Conservation (phyloP, 2,113 vertebrate genomes). For the Bolborhynchus lineola region DNA sequence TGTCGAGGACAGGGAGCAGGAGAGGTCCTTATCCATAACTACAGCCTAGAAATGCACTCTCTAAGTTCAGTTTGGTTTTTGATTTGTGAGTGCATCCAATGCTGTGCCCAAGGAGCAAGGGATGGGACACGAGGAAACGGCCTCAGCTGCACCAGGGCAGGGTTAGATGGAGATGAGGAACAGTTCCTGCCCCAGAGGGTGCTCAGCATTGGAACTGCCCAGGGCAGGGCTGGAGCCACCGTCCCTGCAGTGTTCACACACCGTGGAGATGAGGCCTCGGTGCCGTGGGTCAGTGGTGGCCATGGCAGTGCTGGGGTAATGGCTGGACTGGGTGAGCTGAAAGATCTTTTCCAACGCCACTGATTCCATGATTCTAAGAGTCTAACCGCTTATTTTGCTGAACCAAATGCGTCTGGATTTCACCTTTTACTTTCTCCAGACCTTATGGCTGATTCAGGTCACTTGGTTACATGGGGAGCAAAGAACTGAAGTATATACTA, state of each 20-base stretch:
- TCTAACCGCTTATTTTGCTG: not conserved
- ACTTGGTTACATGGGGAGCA: not conserved
- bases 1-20: not conserved
- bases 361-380: not conserved
- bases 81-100: not conserved
- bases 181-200: not conserved
- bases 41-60: not conserved
- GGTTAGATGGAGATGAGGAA: not conserved
- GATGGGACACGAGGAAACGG: not conserved
- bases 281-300: not conserved
- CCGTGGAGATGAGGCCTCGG: accelerated
- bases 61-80: not conserved
- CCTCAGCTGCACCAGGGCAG: not conserved
- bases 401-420: not conserved
- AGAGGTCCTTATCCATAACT: not conserved
- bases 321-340: not conserved
- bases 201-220: not conserved
- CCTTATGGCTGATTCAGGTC: not conserved
- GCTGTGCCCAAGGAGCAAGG: not conserved
- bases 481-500: not conserved
- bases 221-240: not conserved
- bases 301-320: not conserved
- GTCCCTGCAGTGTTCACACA: not conserved
- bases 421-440: not conserved
- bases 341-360: not conserved